Conservation (phyloP, 2,888 invertebrate species). For the Hymenopus coronatus region DNA sequence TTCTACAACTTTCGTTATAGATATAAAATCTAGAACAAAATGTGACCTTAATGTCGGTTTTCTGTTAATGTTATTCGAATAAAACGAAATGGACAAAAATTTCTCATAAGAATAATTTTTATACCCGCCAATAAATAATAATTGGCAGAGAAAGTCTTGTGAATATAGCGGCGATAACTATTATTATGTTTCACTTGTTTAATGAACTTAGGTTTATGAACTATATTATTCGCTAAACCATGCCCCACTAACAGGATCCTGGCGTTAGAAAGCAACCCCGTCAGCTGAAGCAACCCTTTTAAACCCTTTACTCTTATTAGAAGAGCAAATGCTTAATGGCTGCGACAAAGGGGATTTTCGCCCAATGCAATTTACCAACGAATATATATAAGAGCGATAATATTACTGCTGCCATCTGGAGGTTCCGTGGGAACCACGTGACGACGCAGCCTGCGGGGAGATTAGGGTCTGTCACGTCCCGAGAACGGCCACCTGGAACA, state of each 20-base stretch:
- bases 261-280: neutral
- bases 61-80: no score
- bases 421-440: slow-evolving; percentile 20
- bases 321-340: neutral
- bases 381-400: neutral
- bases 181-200: no score
- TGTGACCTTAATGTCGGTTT: no score
- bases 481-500: slow-evolving; percentile 3
- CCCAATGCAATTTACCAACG: neutral
- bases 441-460: neutral
- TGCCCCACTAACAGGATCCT: neutral
- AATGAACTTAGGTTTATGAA: no score
- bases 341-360: neutral
- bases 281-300: neutral
- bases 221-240: neutral
- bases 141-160: no score
- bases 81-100: no score
- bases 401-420: slow-evolving; percentile 7
- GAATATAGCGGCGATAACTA: no score
- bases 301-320: neutral
- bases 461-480: slow-evolving; percentile 3
- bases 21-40: no score
- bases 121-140: no score
- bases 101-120: no score
- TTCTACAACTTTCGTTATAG: no score